Conservation (phyloP, 2,113 vertebrate species). For the Sisor rabdophorus region DNA sequence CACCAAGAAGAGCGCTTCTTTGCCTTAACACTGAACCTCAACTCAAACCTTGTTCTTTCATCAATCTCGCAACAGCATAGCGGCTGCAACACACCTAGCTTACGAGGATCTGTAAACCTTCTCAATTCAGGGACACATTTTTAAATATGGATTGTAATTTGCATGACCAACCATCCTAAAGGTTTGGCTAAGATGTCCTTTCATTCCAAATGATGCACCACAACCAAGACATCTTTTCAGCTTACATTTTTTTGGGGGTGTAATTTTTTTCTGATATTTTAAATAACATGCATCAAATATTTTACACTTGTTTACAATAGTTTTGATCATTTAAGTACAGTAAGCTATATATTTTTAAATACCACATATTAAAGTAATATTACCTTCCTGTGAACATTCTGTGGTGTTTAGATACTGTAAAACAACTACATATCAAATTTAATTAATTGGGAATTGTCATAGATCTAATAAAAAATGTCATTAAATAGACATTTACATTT, state of each 20-base stretch:
- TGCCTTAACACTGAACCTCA: slow-evolving; percentile 34
- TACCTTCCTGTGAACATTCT: neutral
- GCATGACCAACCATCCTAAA: neutral
- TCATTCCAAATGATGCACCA: neutral
- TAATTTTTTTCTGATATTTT: neutral
- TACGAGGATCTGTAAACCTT: neutral
- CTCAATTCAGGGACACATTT: slow-evolving; percentile 19
- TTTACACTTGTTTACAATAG: too few species aligned
- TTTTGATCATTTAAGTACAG: too few species aligned
- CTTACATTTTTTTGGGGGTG: neutral
- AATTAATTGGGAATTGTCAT: neutral
- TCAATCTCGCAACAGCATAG: slow-evolving; percentile 17
- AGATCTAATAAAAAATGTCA: too few species aligned
- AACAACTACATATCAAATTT: neutral
- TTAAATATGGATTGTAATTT: neutral
- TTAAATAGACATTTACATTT: too few species aligned
- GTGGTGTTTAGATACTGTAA: too few species aligned
- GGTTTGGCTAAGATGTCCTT: neutral
- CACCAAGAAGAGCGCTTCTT: slow-evolving; percentile 65
- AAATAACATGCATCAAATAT: too few species aligned
- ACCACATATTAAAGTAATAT: too few species aligned
- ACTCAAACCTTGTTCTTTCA: slow-evolving; percentile 19
- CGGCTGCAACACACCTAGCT: slow-evolving; percentile 7
- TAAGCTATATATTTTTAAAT: too few species aligned
- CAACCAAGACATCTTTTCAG: slow-evolving; percentile 8